A percentile compares a stretch with the other conserved stretches of the same genome.
These are phyloP conservation scores for Timema cristinae DNA, from an alignment of 2,888 invertebrate species.

Conservation along the genomic window DNA sequence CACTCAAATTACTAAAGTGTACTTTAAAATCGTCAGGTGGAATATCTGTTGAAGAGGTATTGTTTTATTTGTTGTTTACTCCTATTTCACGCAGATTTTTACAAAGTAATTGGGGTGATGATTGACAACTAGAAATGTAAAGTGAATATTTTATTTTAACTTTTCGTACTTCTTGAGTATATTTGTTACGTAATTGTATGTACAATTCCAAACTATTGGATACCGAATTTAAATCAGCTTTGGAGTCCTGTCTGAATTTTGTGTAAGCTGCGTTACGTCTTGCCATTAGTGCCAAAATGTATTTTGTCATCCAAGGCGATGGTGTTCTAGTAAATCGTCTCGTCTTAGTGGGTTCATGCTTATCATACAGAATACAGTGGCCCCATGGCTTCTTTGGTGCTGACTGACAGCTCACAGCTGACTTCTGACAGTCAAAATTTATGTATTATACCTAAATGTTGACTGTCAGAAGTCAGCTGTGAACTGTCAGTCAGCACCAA, in stretches of 20 bases:
- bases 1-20: background rate
- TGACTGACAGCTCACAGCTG: no score
- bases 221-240: background rate
- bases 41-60: background rate
- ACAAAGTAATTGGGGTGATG: background rate
- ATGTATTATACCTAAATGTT: no score
- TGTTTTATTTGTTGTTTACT: background rate
- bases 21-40: background rate
- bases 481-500: no score
- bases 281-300: slow-evolving; percentile 1
- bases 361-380: background rate
- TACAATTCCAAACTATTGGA: background rate
- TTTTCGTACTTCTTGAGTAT: background rate
- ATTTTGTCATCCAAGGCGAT: slow-evolving; percentile 12
- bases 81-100: background rate
- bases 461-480: no score
- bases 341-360: slow-evolving; percentile 2
- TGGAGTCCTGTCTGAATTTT: background rate
- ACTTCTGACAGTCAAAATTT: no score
- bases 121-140: background rate
- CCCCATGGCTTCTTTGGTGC: no score
- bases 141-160: background rate
- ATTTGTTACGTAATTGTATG: background rate
- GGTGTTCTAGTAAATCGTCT: no score
- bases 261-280: background rate